Base-by-base conservation (phyloP, 1,140 invertebrate genomes). In the Drosophila baimaii region DNA sequence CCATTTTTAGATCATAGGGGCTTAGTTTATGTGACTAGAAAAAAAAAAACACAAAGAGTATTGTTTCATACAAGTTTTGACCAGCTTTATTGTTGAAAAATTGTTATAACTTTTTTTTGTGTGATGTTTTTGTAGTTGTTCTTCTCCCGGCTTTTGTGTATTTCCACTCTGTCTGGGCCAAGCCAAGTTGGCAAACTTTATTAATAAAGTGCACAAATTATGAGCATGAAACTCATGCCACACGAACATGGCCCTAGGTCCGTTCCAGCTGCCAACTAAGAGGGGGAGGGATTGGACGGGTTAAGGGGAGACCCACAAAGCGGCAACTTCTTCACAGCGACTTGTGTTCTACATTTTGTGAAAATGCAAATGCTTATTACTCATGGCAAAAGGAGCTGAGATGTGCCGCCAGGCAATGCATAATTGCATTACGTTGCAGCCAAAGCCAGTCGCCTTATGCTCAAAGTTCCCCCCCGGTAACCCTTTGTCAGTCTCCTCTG, bases 171-270 rank as follows among this genome's bases (percentile, higher is more conserved):
- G 70, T 74, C 66, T 68, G 59, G 49, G 44, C 59, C 37, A 49
- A 64, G 43, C 59, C 62, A 19, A 69, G 62, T 69, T 69, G 65
- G 65, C 62, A 85, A 86, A 86, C 82, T 86, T 86, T 86, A 86
- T 86, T 86, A 86, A 86, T 86, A 86, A 86, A 79, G 56, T 77
- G 83, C 79, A 88, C 70, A 79, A 83, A 85, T 81, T 85, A 79
- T 81, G 75, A 81, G 82, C 81, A 78, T 64, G 73, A 80, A 64
- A 61, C 75, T 56, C 62, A 66, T 68, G 61, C 70, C 61, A 55
- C 43, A 57, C 54, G 55, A 59, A 63, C 58, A 84, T 73, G 80
- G 77, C 77, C 76, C 52, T 68, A 66, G 71, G 80, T 75, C 49
- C 65, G 64, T 70, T 73, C 35, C n/a, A 37, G 35, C 15, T 12